Base-by-base conservation (phyloP, 2,797 vertebrate species). In the Smutsia temminckii region DNA sequence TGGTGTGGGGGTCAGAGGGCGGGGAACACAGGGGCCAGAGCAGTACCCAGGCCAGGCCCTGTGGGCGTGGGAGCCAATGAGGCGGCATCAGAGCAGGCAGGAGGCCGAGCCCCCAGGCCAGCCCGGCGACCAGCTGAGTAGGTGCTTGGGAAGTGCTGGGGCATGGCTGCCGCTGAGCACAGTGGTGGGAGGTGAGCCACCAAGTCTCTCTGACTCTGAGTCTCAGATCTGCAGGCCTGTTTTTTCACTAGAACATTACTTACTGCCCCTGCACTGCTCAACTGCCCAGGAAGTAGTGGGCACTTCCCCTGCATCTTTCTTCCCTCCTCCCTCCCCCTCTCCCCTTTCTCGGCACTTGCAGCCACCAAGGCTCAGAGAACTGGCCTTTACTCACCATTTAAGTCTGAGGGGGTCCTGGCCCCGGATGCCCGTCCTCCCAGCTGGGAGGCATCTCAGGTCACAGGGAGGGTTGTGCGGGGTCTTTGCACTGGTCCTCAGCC, bases 61-160 rank as follows among this genome's bases (percentile, higher is more conserved):
- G n/a, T 37, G 59, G 12, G 0, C 2, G 0, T 3, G 40, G 74
- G 66, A 63, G 64, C 72, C 46, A 4, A 1, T 0, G 59, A 9
- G 29, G 29, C n/a, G 53, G 6, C 7, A 1, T 34, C 40, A 29
- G n/a, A 10, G 42, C 23, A 2, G n/a, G 23, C 10, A 3, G 1
- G 2, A 21, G 25, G 46, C 63, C 16, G 40, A 27, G 40, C 5
- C 1, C 4, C 61, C 3, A 8, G 49, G 40, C 69, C 5, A 29
- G 68, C 23, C 1, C 12, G 11, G 37, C 29, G 55, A 8, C 75
- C 5, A 2, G 46, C 29, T 14, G 46, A n/a, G 81, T 23, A 20
- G 63, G 32, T 34, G 21, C 17, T 12, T 21, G 8, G 46, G 71
- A 46, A 12, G 46, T 46, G 46, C 46, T 46, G 57, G 6, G 57